Evolutionary conservation across 2,797 vertebrate species (phyloP).

Genomic region (Decapterus maruadsi): DNA sequence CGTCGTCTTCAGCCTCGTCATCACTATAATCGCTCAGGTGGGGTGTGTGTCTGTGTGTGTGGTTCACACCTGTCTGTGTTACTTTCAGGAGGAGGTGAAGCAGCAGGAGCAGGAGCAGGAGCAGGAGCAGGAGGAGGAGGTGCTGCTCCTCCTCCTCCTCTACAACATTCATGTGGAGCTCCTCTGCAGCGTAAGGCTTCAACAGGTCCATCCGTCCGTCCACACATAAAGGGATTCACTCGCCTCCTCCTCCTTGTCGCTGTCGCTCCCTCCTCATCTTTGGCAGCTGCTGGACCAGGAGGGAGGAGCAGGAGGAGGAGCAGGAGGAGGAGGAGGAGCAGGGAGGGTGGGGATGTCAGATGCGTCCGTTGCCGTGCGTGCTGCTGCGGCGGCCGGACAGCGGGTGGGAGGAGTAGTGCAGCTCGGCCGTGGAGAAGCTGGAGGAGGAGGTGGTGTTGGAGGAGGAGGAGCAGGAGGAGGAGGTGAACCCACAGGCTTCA

Average conservation of each 20-base stretch:
- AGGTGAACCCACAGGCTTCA: conserved; percentile 90
- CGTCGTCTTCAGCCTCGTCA: no score
- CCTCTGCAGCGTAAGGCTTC: conserved; percentile 54
- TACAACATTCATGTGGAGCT: conserved; percentile 54
- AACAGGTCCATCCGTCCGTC: conserved; percentile 41
- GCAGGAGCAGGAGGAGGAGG: conserved; percentile 18
- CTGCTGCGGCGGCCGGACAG: conserved; percentile 76
- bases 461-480: conserved; percentile 72
- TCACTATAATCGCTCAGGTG: no score
- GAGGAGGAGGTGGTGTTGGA: conserved; percentile 16
- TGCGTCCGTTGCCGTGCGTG: conserved; percentile 85
- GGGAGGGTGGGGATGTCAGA: conserved; percentile 67
- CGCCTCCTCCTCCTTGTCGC: conserved; percentile 21
- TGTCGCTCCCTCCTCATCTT: conserved; percentile 19
- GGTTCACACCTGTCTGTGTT: background rate
- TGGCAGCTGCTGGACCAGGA: conserved; percentile 17
- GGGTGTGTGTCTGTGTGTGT: no score
- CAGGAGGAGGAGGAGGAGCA: background rate
- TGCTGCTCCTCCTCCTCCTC: background rate
- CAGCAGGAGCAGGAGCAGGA: conserved; percentile 19
- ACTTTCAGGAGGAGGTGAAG: conserved; percentile 27
- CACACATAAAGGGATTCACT: conserved; percentile 49
- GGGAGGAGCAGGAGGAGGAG: background rate
- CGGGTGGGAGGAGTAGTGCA: conserved; percentile 80
- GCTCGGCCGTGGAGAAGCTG: conserved; percentile 74